Base-by-base conservation (phyloP, 2,113 vertebrate genomes). In the Zosterops hypoxanthus region DNA sequence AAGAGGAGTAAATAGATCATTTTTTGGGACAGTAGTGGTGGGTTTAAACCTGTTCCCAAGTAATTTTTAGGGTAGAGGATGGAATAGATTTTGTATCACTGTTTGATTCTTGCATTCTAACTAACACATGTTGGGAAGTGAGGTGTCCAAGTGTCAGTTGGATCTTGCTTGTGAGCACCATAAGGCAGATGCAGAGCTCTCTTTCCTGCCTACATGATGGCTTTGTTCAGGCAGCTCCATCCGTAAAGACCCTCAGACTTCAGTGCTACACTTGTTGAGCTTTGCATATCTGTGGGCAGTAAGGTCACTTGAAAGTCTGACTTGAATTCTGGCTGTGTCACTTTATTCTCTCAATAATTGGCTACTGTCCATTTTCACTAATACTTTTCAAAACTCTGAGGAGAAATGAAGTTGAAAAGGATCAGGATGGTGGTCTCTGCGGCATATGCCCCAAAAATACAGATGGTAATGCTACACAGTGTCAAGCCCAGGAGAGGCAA, bases 141-240 rank as follows among this genome's bases (percentile, higher is more conserved):
- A 93, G 46, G 14, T 8, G 11, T 64, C 15, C 6, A 82, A 52
- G 24, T 5, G 12, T 68, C 56, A 39, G 0, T 14, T 64, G 17
- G 17, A 12, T 84, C 21, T 29, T 47, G 18, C 44, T 53, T 23
- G 34, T 81, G 52, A 83, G 64, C 15, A 21, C 16, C 24, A 3
- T 19, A 1, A 11, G 61, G 56, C 44, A 65, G 82, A 28, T 49
- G 13, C 26, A 80, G 71, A 77, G 50, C 26, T 78, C 1, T 75
- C 66, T 52, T 24, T 60, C 7, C 20, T 88, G 3, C 39, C 12
- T 85, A 2, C 5, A 4, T 0, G 0, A 20, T 17, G 12, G 10
- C 23, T 77, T 61, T 76, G 6, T 65, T 36, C 36, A 46, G 31
- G 24, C 63, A 73, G 34, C n/a, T 82, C 52, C n/a, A 8, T 33